Percentiles rank a stretch among this genome's conserved stretches.
These are phyloP conservation scores for Notechis scutatus DNA, from an alignment of 2,113 vertebrate species.

Conservation along the genomic window DNA sequence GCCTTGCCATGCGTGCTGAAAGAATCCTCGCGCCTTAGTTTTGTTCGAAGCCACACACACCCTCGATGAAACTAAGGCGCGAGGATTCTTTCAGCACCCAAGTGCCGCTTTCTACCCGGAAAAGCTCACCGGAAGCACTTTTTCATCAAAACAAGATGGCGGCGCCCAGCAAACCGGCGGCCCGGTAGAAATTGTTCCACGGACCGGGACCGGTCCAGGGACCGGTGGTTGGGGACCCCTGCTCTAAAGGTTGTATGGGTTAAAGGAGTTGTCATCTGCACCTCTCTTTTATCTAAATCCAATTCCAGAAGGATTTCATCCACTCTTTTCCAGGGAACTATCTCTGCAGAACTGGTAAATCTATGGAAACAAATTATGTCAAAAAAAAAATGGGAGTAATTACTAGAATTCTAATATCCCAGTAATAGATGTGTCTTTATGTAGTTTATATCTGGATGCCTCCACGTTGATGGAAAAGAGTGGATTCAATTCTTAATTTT, in stretches of 20 bases:
- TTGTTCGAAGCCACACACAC: no score
- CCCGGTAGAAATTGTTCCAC: no score
- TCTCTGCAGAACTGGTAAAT: slow-evolving; percentile 34
- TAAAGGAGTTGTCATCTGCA: neutral
- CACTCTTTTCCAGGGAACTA: slow-evolving; percentile 18
- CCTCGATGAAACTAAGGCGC: no score
- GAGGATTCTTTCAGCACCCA: no score
- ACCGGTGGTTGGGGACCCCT: no score
- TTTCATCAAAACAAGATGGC: no score
- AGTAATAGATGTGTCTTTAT: slow-evolving; percentile 18
- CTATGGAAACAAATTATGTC: slow-evolving; percentile 17
- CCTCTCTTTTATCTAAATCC: slow-evolving; percentile 15
- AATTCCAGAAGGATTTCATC: slow-evolving; percentile 39
- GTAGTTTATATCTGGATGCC: neutral
- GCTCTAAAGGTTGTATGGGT: neutral
- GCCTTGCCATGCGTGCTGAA: no score
- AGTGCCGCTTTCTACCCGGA: no score
- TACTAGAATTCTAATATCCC: slow-evolving; percentile 32
- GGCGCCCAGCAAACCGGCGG: no score
- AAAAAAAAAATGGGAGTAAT: slow-evolving; percentile 14
- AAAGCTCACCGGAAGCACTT: no score
- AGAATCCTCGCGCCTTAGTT: no score
- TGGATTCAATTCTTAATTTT: slow-evolving; percentile 44
- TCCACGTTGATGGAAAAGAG: slow-evolving; percentile 19
- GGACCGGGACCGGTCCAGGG: no score